Evolutionary conservation across 2,797 vertebrate genomes (phyloP), one percentile per base, ranked within the genome.

Genomic region (Smutsia gigantea): DNA sequence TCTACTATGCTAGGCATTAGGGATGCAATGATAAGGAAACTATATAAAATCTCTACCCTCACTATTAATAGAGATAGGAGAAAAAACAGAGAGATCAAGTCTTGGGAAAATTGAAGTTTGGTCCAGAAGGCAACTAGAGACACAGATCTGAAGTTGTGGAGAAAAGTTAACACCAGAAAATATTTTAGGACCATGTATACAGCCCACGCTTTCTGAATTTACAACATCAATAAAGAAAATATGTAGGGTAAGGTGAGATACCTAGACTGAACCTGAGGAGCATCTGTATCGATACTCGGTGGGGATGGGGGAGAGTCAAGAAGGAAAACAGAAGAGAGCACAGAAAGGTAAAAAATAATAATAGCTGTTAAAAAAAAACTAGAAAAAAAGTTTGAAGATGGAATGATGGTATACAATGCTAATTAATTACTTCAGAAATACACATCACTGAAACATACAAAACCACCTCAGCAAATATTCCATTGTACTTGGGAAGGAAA

Each of bases 141-240:
- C 68, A n/a, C 2, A 86, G 6, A 17, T 29, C n/a, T 94, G n/a
- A 85, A 94, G 31, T 87, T 93, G 49, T 69, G 89, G 18, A 68
- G 39, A 96, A 95, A 94, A 90, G n/a, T 53, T 23, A 96, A 79
- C 13, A 37, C 46, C 25, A 87, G 15, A 75, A 79, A 95, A 46
- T 37, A 82, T 34, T 87, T 77, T 37, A 78, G 53, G 21, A 66
- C 42, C 9, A 87, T 23, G 29, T 92, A 46, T 46, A 92, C 3
- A 51, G 64, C 4, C 92, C 51, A 25, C 31, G 4, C 11, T 92
- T 77, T 87, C 7, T 27, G 63, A 34, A 11, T 84, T 94, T 84
- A 84, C 57, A 94, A 68, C 4, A 55, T 83, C 53, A 72, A 72
- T 75, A 57, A 93, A 91, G 72, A 81, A 94, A 94, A 68, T 11